Evolutionary conservation across 1,140 invertebrate genomes (phyloP).

Genomic region (Sesamia nonagrioides): DNA sequence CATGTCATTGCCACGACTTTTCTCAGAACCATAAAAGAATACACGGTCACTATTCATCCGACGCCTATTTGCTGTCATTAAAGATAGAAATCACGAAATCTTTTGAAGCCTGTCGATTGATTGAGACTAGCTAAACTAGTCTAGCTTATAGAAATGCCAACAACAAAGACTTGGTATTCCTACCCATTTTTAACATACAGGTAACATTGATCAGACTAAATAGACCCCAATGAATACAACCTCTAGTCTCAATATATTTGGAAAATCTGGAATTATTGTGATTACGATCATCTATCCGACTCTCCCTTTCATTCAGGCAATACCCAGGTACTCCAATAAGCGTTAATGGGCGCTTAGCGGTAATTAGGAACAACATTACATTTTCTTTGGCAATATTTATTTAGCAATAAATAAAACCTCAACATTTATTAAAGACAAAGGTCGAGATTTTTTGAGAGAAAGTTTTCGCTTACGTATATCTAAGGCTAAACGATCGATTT

Average conservation of each 20-base stretch:
- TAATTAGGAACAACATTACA: slow-evolving; percentile 24
- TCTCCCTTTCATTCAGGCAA: not conserved
- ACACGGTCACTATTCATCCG: no score
- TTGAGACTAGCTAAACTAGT: no score
- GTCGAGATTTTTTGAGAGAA: not conserved
- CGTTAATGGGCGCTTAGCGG: slow-evolving; percentile 1
- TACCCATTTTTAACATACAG: not conserved
- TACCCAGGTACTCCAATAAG: not conserved
- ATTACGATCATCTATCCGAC: slow-evolving; percentile 16
- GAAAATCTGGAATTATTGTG: slow-evolving; percentile 6
- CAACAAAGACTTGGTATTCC: not conserved
- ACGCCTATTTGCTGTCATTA: no score
- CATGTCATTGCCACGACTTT: no score
- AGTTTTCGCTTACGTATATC: not conserved
- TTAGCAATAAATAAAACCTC: slow-evolving; percentile 26
- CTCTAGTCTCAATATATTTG: slow-evolving; percentile 8
- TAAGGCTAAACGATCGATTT: slow-evolving; percentile 1
- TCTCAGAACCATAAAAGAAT: no score
- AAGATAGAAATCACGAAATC: no score
- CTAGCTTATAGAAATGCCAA: not conserved
- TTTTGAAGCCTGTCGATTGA: no score
- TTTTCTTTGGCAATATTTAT: slow-evolving; percentile 31
- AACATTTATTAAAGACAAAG: not conserved
- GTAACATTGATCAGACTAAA: not conserved
- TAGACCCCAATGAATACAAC: not conserved